Evolutionary conservation across 2,888 invertebrate genomes (phyloP).

Genomic region (Limnephilus rhombicus): DNA sequence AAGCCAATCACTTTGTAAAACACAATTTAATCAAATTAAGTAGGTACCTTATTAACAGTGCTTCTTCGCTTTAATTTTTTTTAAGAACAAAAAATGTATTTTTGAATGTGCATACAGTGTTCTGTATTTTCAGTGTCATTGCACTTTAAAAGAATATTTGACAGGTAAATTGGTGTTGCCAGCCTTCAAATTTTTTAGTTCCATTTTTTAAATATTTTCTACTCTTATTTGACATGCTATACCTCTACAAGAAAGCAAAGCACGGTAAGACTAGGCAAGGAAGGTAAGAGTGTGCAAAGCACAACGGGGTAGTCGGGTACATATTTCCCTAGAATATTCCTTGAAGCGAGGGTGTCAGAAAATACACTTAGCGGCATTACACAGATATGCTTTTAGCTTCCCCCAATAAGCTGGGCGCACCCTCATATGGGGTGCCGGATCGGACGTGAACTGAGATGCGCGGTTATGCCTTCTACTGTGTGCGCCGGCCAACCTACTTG

Average conservation of each 20-base stretch:
- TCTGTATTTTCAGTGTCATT: too few relatives aligned
- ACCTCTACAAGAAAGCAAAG: neutral
- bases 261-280: neutral
- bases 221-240: too few relatives aligned
- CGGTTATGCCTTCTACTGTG: neutral
- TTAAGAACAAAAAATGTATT: too few relatives aligned
- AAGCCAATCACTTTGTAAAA: too few relatives aligned
- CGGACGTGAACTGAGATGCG: neutral
- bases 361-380: slow-evolving; percentile 65
- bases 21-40: too few relatives aligned
- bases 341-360: slow-evolving; percentile 55
- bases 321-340: neutral
- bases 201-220: too few relatives aligned
- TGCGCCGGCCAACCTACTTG: neutral
- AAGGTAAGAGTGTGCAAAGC: neutral
- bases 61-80: too few relatives aligned
- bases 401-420: slow-evolving; percentile 48
- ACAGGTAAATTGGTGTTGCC: too few relatives aligned
- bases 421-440: neutral
- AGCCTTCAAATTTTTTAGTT: too few relatives aligned
- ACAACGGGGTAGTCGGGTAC: neutral
- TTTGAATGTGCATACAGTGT: too few relatives aligned
- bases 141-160: too few relatives aligned
- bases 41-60: too few relatives aligned
- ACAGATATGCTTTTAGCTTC: slow-evolving; percentile 66